phyloP scores from a whole-genome alignment of 2,797 vertebrate species.

The Rhabdophis nuchalis region DNA sequence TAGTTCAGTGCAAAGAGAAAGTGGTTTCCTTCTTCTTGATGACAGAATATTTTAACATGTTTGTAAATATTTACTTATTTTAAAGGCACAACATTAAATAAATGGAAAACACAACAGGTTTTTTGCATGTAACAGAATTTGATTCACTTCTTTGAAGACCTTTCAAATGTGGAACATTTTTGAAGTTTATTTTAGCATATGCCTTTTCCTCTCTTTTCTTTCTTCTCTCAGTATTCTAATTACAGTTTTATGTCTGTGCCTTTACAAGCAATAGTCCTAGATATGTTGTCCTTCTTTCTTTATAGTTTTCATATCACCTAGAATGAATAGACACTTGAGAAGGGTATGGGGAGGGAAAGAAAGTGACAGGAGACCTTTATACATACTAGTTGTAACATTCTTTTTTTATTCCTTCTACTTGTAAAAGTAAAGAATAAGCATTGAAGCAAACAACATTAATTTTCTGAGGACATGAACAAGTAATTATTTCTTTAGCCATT shows the following conservation, averaged over 20 bases:
- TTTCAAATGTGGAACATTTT: conserved; percentile 8
- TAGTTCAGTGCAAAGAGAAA: conserved; percentile 43
- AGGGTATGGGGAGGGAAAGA: not conserved
- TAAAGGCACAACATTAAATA: conserved; percentile 5
- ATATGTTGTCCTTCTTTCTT: not conserved
- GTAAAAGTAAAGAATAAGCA: not conserved
- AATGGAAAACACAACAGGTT: not conserved
- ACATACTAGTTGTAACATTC: not conserved
- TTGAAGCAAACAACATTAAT: not conserved
- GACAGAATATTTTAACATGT: conserved; percentile 35
- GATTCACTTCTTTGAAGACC: not conserved
- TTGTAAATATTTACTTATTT: conserved; percentile 24
- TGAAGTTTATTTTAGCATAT: not conserved
- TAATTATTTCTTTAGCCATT: not conserved
- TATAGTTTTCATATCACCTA: not conserved
- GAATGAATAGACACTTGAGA: not conserved
- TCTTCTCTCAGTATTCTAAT: not conserved
- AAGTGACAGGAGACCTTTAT: not conserved
- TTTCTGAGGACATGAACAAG: not conserved
- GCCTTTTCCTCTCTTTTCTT: not conserved
- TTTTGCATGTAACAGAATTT: not conserved
- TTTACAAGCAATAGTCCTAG: not conserved
- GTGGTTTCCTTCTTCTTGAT: conserved; percentile 19
- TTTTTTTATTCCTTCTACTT: not conserved
- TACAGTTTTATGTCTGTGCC: not conserved